phyloP scores from a whole-genome alignment of 2,888 invertebrate species.

The Tetheella fluctuosa region DNA sequence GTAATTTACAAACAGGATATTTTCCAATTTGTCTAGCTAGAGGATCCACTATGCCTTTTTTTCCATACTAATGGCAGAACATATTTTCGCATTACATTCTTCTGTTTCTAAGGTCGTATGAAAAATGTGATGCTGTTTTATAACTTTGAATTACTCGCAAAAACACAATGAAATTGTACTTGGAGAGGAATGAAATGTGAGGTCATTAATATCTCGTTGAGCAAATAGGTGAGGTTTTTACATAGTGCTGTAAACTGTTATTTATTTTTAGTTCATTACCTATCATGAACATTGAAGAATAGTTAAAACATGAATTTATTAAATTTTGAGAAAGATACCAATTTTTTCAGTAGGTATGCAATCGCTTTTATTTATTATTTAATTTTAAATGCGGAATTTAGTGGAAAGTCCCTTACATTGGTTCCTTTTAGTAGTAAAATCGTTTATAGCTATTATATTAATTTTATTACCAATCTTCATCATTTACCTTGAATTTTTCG shows the following conservation, averaged over 20 bases:
- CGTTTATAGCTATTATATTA: too few relatives aligned
- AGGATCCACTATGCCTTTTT: conserved; percentile 43
- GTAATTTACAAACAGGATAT: conserved; percentile 69
- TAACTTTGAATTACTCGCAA: conserved; percentile 42
- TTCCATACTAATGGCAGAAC: conserved; percentile 52
- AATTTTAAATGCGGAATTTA: conserved; percentile 14
- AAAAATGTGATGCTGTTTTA: conserved; percentile 50
- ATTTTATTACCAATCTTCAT: too few relatives aligned
- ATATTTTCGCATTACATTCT: conserved; percentile 59
- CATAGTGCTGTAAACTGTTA: too few relatives aligned
- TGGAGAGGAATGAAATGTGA: conserved; percentile 20
- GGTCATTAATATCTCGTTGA: not conserved
- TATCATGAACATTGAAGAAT: too few relatives aligned
- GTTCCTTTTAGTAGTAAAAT: too few relatives aligned
- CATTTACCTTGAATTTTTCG: too few relatives aligned
- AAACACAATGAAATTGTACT: conserved; percentile 26
- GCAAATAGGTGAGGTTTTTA: not conserved
- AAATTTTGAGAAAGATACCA: too few relatives aligned
- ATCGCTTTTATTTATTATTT: conserved; percentile 15
- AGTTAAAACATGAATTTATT: too few relatives aligned
- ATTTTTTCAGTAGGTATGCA: too few relatives aligned
- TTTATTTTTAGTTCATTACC: too few relatives aligned
- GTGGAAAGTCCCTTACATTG: too few relatives aligned
- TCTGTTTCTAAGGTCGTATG: conserved; percentile 52
- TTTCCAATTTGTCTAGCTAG: conserved; percentile 67